Percentiles rank a stretch among this genome's conserved stretches.
These are phyloP conservation scores for Manis pentadactyla DNA, from an alignment of 2,797 vertebrate species.

Conservation along the genomic window DNA sequence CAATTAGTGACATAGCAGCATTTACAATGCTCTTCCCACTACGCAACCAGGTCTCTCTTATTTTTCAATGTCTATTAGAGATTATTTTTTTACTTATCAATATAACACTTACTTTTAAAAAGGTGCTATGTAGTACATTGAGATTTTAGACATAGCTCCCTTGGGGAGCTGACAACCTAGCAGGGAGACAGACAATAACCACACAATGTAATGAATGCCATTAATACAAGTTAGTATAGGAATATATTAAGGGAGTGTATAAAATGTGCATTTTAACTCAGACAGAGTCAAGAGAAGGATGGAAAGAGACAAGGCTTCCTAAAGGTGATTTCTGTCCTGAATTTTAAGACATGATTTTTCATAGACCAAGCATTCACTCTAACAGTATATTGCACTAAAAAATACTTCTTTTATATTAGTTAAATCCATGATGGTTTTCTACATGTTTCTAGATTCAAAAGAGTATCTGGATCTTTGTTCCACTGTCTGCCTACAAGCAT, in stretches of 20 bases:
- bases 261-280: slow-evolving; percentile 40
- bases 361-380: not conserved
- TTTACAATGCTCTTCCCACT: slow-evolving; percentile 40
- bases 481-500: not conserved
- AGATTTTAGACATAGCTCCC: slow-evolving; percentile 15
- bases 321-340: not conserved
- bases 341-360: slow-evolving; percentile 69
- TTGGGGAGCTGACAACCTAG: not conserved
- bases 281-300: not conserved
- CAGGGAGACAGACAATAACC: slow-evolving; percentile 33
- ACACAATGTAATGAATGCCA: not conserved
- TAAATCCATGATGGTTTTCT: slow-evolving; percentile 43
- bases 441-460: not conserved
- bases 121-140: slow-evolving; percentile 36
- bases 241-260: not conserved
- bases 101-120: slow-evolving; percentile 53
- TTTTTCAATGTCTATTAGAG: slow-evolving; percentile 28
- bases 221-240: slow-evolving; percentile 1
- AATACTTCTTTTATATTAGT: slow-evolving; percentile 53
- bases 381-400: slow-evolving; percentile 9
- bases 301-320: not conserved
- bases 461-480: not conserved
- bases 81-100: slow-evolving; percentile 35
- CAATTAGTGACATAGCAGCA: not conserved
- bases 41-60: not conserved